Evolutionary conservation across 2,797 vertebrate species (phyloP), one percentile per base, ranked within the genome.

Genomic region (Arremon brunneinucha): DNA sequence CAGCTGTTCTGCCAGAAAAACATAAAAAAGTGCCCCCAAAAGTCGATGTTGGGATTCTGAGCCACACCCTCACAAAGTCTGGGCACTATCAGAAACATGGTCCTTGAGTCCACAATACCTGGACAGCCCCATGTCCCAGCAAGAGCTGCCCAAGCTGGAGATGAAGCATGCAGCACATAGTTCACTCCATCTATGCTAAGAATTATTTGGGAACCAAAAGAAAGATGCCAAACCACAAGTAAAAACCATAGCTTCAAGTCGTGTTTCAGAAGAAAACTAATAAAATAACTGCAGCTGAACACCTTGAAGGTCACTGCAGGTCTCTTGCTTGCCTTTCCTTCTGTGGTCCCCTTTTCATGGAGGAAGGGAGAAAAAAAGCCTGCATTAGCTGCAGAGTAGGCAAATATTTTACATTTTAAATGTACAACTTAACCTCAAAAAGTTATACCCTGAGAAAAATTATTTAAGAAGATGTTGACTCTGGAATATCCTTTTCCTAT

Each of bases 401-500:
- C 87, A 94, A 94, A 91, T 84, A 87, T 30, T 96, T 87, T 57
- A 74, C 14, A 90, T 87, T 93, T 94, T 87, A 95, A 91, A 89
- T 71, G 80, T 9, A 22, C 20, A 78, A 55, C 22, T 85, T 83
- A 67, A 87, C 43, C 67, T 82, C 26, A 32, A 70, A 93, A 87
- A 34, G 37, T 62, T 64, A 46, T 74, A 93, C 46, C 56, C 74
- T 59, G 64, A 88, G 75, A 93, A 93, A 93, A 91, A 83, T 12
- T 9, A 64, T 43, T 90, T 84, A 82, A 89, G 64, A 83, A 2
- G 6, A 87, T 77, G 75, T 91, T 96, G 85, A 82, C 52, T 94
- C 88, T 92, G 60, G 83, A 94, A 80, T 68, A 93, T 71, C 68
- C 22, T 87, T 91, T 83, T 34, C 69, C 77, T 91, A 87, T 77